Evolutionary conservation across 2,888 invertebrate genomes (phyloP).

Genomic region (Drosophila fungiperda): DNA sequence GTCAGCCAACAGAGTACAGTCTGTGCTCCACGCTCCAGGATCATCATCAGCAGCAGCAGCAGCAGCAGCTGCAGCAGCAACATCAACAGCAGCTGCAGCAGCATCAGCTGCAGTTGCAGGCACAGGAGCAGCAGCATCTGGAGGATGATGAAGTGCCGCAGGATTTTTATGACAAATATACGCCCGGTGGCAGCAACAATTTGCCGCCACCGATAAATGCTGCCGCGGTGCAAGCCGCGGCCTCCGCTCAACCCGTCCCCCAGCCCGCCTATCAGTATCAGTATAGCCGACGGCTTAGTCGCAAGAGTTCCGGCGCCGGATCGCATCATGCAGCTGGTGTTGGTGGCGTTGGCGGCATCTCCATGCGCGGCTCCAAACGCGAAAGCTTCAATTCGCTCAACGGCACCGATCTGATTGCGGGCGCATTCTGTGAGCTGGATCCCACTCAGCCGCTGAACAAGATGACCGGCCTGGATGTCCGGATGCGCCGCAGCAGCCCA

Average conservation of each 20-base stretch:
- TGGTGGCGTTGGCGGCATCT: slow-evolving; percentile 18
- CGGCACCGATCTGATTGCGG: slow-evolving; percentile 83
- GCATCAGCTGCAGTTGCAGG: slow-evolving; percentile 19
- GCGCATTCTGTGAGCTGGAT: slow-evolving; percentile 83
- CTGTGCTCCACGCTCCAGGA: slow-evolving; percentile 72
- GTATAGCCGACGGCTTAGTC: slow-evolving; percentile 81
- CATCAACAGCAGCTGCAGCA: slow-evolving; percentile 20
- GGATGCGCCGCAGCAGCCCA: slow-evolving; percentile 82
- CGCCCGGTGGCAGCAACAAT: slow-evolving; percentile 72
- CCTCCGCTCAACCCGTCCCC: slow-evolving; percentile 44
- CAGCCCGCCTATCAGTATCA: slow-evolving; percentile 81
- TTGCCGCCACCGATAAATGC: slow-evolving; percentile 45
- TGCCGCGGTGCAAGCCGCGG: slow-evolving; percentile 26
- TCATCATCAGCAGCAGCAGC: slow-evolving; percentile 50
- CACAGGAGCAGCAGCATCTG: slow-evolving; percentile 8
- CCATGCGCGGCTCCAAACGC: slow-evolving; percentile 75
- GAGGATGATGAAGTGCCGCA: slow-evolving; percentile 80
- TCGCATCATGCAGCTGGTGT: slow-evolving; percentile 63
- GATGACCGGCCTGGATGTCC: slow-evolving; percentile 84
- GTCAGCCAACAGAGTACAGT: slow-evolving; percentile 73
- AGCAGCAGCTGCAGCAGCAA: slow-evolving; percentile 14
- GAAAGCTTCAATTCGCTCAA: slow-evolving; percentile 83
- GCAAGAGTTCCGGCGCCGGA: slow-evolving; percentile 76
- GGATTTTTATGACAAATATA: slow-evolving; percentile 80
- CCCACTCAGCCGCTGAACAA: slow-evolving; percentile 84